Conservation (phyloP, 1,140 invertebrate species). For the Dryas iulia region DNA sequence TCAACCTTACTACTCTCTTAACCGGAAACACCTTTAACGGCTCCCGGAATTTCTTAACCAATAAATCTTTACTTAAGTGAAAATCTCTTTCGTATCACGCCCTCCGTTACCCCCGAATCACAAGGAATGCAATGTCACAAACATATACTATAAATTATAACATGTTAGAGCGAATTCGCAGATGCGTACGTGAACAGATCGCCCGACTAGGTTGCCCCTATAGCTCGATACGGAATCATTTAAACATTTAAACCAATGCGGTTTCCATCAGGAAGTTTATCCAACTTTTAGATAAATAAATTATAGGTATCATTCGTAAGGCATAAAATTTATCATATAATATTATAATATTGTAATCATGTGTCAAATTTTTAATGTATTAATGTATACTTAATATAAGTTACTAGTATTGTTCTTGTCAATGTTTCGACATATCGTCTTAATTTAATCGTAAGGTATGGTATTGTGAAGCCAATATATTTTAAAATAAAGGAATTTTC, state of each 20-base stretch:
- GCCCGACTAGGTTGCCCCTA: constrained; percentile 77
- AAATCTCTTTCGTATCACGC: constrained; percentile 70
- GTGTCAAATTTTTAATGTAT: constrained; percentile 72
- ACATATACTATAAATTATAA: constrained; percentile 42
- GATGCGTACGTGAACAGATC: constrained; percentile 62
- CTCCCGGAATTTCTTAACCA: constrained; percentile 65
- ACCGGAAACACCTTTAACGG: constrained; percentile 61
- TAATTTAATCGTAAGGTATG: constrained; percentile 69
- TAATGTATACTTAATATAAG: constrained; percentile 54
- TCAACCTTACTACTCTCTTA: constrained; percentile 46
- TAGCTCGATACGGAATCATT: constrained; percentile 61
- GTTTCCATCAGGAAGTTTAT: constrained; percentile 77
- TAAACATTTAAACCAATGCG: constrained; percentile 45
- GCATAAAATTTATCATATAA: constrained; percentile 57
- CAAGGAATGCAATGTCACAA: constrained; percentile 76
- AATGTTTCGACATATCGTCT: constrained; percentile 78
- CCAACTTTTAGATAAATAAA: constrained; percentile 60
- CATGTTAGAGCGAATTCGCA: constrained; percentile 61
- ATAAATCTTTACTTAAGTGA: constrained; percentile 70
- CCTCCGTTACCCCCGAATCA: constrained; percentile 50
- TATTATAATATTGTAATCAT: constrained; percentile 59
- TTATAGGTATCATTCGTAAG: constrained; percentile 53
- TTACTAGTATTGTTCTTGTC: constrained; percentile 74
- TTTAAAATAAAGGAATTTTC: constrained; percentile 80
- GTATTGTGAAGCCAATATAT: constrained; percentile 80